A percentile compares a stretch with the other conserved stretches of the same genome.
phyloP scores from a whole-genome alignment of 2,888 invertebrate genomes.

The Scaeva pyrastri region DNA sequence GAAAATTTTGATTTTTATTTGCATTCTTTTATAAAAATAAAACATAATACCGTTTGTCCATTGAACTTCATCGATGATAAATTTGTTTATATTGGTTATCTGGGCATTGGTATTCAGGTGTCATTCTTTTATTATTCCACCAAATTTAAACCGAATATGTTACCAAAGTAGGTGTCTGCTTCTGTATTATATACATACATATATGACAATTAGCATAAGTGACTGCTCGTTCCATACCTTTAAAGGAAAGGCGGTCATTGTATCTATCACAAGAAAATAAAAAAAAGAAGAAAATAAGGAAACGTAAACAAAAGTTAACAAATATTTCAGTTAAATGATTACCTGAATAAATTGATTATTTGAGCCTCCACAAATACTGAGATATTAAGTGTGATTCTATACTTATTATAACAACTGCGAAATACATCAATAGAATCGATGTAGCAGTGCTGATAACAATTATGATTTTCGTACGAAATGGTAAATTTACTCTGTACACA shows the following conservation, averaged over 20 bases:
- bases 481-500: too few relatives aligned
- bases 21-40: constrained; percentile 15
- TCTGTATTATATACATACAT: constrained; percentile 5
- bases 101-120: constrained; percentile 51
- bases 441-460: too few relatives aligned
- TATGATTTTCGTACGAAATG: too few relatives aligned
- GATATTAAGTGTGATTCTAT: too few relatives aligned
- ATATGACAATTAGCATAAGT: background rate
- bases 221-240: background rate
- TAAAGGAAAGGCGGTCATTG: constrained; percentile 27
- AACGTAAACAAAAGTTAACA: constrained; percentile 2
- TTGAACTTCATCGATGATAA: constrained; percentile 35
- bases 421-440: too few relatives aligned
- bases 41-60: constrained; percentile 53
- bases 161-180: background rate
- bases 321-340: too few relatives aligned
- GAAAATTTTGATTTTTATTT: constrained; percentile 20
- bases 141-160: constrained; percentile 35
- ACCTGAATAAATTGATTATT: too few relatives aligned
- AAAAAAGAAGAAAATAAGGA: too few relatives aligned
- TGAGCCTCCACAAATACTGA: too few relatives aligned
- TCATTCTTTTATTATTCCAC: background rate
- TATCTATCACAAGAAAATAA: constrained; percentile 21
- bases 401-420: too few relatives aligned
- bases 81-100: constrained; percentile 43